phyloP scores from a whole-genome alignment of 2,113 vertebrate species.

The Rhinoptilus africanus region DNA sequence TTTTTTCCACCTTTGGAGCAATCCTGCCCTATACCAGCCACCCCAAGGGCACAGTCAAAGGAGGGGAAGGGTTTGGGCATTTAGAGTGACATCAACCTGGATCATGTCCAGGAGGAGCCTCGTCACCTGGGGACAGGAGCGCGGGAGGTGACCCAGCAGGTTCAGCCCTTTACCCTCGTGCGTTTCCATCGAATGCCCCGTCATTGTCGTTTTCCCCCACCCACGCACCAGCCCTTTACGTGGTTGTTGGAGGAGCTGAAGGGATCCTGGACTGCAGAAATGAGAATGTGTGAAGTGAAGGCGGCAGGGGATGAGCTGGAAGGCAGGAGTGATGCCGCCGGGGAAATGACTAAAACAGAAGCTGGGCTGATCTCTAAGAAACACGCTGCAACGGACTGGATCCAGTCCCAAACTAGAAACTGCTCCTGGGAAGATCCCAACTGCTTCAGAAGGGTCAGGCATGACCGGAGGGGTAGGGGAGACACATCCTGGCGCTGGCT shows the following conservation, averaged over 20 bases:
- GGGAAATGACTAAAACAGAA: neutral
- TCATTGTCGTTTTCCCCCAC: neutral
- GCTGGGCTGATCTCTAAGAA: neutral
- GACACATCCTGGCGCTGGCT: accelerated
- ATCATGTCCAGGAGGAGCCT: accelerated
- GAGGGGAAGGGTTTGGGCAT: neutral
- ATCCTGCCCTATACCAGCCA: neutral
- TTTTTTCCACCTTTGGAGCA: neutral
- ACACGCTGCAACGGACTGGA: neutral
- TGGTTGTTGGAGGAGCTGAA: neutral
- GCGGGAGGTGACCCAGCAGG: accelerated
- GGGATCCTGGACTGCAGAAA: neutral
- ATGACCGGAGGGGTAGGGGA: neutral
- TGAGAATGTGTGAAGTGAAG: neutral
- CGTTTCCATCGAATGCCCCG: accelerated
- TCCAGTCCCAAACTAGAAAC: neutral
- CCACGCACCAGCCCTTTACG: accelerated
- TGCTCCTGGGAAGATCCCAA: neutral
- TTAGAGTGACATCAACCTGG: accelerated
- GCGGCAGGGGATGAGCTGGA: neutral
- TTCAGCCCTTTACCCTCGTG: neutral
- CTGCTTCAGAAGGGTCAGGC: neutral
- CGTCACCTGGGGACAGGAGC: accelerated
- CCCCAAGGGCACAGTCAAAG: neutral
- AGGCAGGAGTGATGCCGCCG: accelerated